Percentiles rank a stretch among this genome's conserved stretches.
phyloP scores from a whole-genome alignment of 2,888 invertebrate genomes.

The Dasysyrphus albostriatus region DNA sequence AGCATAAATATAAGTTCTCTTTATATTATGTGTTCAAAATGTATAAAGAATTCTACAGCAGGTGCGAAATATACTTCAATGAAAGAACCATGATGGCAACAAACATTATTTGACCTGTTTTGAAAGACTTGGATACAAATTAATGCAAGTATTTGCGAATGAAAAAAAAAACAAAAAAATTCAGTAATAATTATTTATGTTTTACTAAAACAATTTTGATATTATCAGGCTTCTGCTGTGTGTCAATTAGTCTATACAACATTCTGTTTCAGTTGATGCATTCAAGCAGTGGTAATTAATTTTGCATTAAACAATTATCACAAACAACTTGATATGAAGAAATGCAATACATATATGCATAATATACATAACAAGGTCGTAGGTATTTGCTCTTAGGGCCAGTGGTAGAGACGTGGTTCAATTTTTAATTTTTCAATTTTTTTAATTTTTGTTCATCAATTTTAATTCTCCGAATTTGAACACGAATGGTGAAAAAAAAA shows the following conservation, averaged over 20 bases:
- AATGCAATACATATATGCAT: background rate
- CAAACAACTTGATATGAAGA: background rate
- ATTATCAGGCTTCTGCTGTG: background rate
- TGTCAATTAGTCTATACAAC: constrained; percentile 23
- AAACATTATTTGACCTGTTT: constrained; percentile 32
- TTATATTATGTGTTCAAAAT: background rate
- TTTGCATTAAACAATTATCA: constrained; percentile 62
- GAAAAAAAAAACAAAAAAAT: constrained; percentile 6
- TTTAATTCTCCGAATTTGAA: too few relatives aligned
- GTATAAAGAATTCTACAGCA: constrained; percentile 34
- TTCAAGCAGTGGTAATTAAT: constrained; percentile 41
- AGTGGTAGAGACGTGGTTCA: too few relatives aligned
- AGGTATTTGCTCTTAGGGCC: background rate
- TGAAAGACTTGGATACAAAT: constrained; percentile 41
- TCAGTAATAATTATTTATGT: background rate
- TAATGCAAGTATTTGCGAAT: constrained; percentile 40
- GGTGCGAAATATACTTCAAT: constrained; percentile 54
- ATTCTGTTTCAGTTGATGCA: constrained; percentile 29
- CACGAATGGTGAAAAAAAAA: too few relatives aligned
- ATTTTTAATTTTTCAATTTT: too few relatives aligned
- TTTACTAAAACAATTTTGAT: constrained; percentile 5
- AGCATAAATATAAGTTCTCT: background rate
- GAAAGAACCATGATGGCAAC: constrained; percentile 6
- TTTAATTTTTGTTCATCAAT: too few relatives aligned
- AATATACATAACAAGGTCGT: background rate